Evolutionary conservation across 2,797 vertebrate genomes (phyloP), one percentile per base, ranked within the genome.

Genomic region (Valencia hispanica): DNA sequence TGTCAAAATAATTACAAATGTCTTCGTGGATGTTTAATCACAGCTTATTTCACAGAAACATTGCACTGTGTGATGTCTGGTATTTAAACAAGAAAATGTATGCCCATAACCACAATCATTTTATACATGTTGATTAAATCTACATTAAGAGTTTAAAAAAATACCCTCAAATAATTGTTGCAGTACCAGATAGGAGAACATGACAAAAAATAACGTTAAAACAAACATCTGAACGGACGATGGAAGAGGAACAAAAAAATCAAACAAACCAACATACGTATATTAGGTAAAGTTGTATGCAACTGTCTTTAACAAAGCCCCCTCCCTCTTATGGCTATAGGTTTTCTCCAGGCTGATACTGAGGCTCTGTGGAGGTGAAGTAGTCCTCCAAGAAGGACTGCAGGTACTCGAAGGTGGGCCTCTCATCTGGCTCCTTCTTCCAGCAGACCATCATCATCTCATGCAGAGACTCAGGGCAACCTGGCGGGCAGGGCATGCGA

Each of bases 311-410:
- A 92, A 93, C 75, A 6, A 17, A 73, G 78, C 72, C 85, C 73
- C 65, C 74, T 72, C 71, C 15, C 34, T 14, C 39, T 68, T 17
- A 68, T 73, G 68, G 90, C 87, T 98, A 99, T 95, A 98, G 96
- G 95, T 98, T 98, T 91, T 98, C 97, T 90, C 97, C 97, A 63
- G 97, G 97, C 87, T 99, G 97, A 92, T 99, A 99, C 90, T 97
- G 97, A 86, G 97, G 97, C 94, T 99, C 97, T 85, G 97, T 99
- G 93, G 97, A 96, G 86, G 97, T 99, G 94, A 99, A 99, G 79
- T 98, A 98, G 94, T 99, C 97, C 96, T 99, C 97, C 91, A 98
- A 91, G 94, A 98, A 98, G 86, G 97, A 97, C 94, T 99, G 97
- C 73, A 97, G 96, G 91, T 98, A 98, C 90, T 99, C 97, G 83